Evolutionary conservation across 2,797 vertebrate species (phyloP), one percentile per base, ranked within the genome.

Genomic region (Amphiprion clarkii): DNA sequence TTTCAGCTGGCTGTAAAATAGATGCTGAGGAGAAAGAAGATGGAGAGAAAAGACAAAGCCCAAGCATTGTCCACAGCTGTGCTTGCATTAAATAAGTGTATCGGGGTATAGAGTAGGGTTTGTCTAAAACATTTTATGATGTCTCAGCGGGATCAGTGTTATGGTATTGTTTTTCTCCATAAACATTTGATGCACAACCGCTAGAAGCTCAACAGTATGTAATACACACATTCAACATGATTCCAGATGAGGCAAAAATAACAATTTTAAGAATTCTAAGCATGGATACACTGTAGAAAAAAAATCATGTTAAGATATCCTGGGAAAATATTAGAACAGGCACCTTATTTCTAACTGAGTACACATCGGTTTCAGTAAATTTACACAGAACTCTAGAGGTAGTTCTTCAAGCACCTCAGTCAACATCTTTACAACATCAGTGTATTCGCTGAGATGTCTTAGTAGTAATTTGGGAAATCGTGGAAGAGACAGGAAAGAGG

Each of bases 1-100:
- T 76, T 76, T 76, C 60, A 73, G 61, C 42, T 46, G 44, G 33
- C 56, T 78, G 67, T 65, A 74, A 82, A 88, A 56, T 49, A 78
- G 66, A 74, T 65, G 56, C 61, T 51, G 57, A 62, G 48, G 44
- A 74, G 44, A 65, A 59, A 60, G 17, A 52, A 52, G 14, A 48
- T 46, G 12, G 23, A 21, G 12, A n/a, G 11, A 10, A 54, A 21
- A 56, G 25, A 67, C 46, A 48, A 72, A 79, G 61, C 58, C 2
- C 10, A 27, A 14, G n/a, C 12, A 19, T 55, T 54, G 46, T 82
- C 78, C 49, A 52, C 49, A 51, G 63, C 55, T 82, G 54, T 25
- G 33, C 59, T 23, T 33, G n/a, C 40, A 71, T 44, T 23, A 19
- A 55, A 10, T 17, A 67, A 33, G 12, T 67, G 25, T 71, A 49